These are phyloP conservation scores for Deilephila porcellus DNA, from an alignment of 2,888 invertebrate species.

Conservation along the genomic window DNA sequence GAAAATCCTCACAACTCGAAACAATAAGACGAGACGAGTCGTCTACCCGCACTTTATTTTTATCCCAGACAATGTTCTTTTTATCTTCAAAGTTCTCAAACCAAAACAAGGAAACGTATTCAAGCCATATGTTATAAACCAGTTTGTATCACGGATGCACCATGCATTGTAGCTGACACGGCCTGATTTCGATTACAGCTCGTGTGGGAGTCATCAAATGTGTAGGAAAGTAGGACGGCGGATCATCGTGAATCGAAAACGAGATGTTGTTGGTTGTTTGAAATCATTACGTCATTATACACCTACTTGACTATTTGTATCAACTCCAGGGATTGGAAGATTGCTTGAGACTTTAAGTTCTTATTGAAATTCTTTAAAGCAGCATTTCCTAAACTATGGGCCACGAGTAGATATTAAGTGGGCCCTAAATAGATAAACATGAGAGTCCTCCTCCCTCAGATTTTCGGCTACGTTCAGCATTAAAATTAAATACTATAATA, in stretches of 20 bases:
- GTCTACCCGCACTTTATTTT: constrained; percentile 16
- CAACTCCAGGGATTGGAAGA: neutral
- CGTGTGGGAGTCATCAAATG: constrained; percentile 23
- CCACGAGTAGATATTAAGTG: too few species aligned
- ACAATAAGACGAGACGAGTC: neutral
- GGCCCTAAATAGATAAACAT: too few species aligned
- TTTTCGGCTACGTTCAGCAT: neutral
- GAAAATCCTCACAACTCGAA: neutral
- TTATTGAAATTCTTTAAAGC: too few species aligned
- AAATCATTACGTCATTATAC: constrained; percentile 22
- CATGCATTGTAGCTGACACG: constrained; percentile 18
- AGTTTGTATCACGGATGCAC: neutral
- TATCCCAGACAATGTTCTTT: constrained; percentile 10
- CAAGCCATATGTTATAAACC: neutral
- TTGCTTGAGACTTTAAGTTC: too few species aligned
- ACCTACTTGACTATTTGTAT: neutral
- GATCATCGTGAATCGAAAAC: constrained; percentile 21
- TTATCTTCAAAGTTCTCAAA: constrained; percentile 7
- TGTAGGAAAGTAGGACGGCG: constrained; percentile 1
- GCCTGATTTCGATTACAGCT: constrained; percentile 1
- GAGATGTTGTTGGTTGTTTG: constrained; percentile 5
- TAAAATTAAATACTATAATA: too few species aligned
- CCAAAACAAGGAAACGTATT: constrained; percentile 20
- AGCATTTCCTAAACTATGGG: too few species aligned
- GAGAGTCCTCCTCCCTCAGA: neutral